Base-by-base conservation (phyloP, 2,888 invertebrate genomes). In the Tupiocoris notatus region DNA sequence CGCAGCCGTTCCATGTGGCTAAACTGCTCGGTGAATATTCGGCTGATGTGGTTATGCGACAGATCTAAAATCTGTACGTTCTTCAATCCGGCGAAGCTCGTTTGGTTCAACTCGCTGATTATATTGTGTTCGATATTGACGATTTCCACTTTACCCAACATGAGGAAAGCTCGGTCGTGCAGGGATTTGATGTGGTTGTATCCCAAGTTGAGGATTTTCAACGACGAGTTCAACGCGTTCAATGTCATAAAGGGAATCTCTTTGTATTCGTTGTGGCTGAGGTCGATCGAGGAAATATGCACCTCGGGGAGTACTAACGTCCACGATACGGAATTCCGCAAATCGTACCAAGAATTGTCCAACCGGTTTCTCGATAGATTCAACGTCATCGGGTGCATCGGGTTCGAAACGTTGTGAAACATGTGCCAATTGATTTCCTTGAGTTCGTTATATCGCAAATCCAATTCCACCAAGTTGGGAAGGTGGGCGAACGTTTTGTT, bases 21-120 rank as follows among this genome's bases (percentile, higher is more conserved):
- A 85, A 93, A 94, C 83, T 93, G 93, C 82, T 91, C 92, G 68
- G 90, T 89, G 78, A 92, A 90, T 80, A 95, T 84, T 82, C 92
- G 91, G 23, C 89, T 88, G 78, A 95, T 88, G 57, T 87, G 85
- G 83, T 95, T 95, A 81, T 87, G 88, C 59, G 92, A 92, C 20
- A 95, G 84, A 83, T 95, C 93, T 73, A 95, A 84, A 81, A 91
- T 89, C 84, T 94, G 93, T 70, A 94, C 84, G 70, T 89, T 89
- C 78, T 88, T 87, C 18, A 94, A 84, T 54, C 91, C 92, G 78
- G 89, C 88, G 83, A 95, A 93, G 6, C 94, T 91, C 82, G 91
- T 89, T 78, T 90, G 88, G 81, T 91, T 89, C 59, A 95, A 84
- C 3, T 87, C 86, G 80, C 88, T 88, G 77, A 95, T 88, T 80